These are phyloP conservation scores for Centropyge bicolor DNA, from an alignment of 2,797 vertebrate species.

Conservation along the genomic window DNA sequence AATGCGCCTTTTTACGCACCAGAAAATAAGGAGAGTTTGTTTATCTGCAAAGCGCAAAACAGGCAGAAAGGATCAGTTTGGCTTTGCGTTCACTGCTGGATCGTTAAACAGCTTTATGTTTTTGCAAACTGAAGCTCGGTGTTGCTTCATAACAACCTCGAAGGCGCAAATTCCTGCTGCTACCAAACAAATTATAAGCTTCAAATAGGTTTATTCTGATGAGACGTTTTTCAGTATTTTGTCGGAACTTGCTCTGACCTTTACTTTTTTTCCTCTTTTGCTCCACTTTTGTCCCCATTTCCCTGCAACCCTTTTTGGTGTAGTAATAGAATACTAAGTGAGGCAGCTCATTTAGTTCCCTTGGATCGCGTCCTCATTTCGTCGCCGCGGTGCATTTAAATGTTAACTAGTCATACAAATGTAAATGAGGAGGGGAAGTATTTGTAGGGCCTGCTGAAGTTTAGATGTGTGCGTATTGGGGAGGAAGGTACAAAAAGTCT, in stretches of 20 bases:
- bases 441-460: constrained; percentile 78
- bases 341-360: constrained; percentile 81
- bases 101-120: not conserved
- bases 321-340: constrained; percentile 83
- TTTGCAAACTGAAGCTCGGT: constrained; percentile 39
- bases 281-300: constrained; percentile 67
- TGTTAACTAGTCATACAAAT: constrained; percentile 89
- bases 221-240: constrained; percentile 38
- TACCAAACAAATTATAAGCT: not conserved
- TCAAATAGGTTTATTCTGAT: not conserved
- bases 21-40: not conserved
- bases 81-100: too few species aligned
- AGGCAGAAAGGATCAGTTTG: accelerated
- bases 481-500: constrained; percentile 79
- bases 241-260: constrained; percentile 70
- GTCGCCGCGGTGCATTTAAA: constrained; percentile 86
- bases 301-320: constrained; percentile 64
- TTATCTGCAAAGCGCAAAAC: constrained; percentile 24
- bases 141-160: constrained; percentile 43
- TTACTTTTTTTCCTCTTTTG: constrained; percentile 25
- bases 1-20: constrained; percentile 21
- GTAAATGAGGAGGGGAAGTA: constrained; percentile 86
- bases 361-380: constrained; percentile 83
- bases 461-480: constrained; percentile 76
- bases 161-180: constrained; percentile 18